These are phyloP conservation scores for Baronia brevicornis DNA, from an alignment of 2,888 invertebrate species.

Conservation along the genomic window DNA sequence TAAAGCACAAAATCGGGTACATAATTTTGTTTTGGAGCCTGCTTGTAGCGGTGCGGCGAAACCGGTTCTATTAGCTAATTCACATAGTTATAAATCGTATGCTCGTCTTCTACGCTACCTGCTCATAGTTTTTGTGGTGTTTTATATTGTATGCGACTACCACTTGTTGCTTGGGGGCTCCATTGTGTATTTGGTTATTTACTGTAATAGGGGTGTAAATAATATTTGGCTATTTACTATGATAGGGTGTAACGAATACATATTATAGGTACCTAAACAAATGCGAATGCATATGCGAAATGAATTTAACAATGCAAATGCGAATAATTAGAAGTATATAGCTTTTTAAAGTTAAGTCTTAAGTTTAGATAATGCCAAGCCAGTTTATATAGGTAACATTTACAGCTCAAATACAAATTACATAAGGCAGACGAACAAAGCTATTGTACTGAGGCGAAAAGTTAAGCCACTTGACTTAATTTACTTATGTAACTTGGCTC, in stretches of 20 bases:
- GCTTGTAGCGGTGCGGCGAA: constrained; percentile 40
- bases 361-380: too few relatives aligned
- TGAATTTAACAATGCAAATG: too few relatives aligned
- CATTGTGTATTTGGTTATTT: constrained; percentile 39
- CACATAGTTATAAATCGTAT: constrained; percentile 55
- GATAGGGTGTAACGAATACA: neutral
- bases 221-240: constrained; percentile 19
- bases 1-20: constrained; percentile 47
- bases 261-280: too few relatives aligned
- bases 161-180: constrained; percentile 68
- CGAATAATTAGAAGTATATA: too few relatives aligned
- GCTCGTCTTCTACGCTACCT: constrained; percentile 50
- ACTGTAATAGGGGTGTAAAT: constrained; percentile 23
- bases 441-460: too few relatives aligned
- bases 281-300: too few relatives aligned
- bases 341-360: too few relatives aligned
- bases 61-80: constrained; percentile 50
- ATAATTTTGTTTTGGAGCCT: constrained; percentile 30
- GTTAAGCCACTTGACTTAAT: too few relatives aligned
- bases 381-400: too few relatives aligned
- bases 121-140: constrained; percentile 62
- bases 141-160: constrained; percentile 61
- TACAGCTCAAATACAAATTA: too few relatives aligned
- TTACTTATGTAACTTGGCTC: too few relatives aligned
- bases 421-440: too few relatives aligned